Evolutionary conservation across 2,797 vertebrate genomes (phyloP).

Genomic region (Cryptoprocta ferox): DNA sequence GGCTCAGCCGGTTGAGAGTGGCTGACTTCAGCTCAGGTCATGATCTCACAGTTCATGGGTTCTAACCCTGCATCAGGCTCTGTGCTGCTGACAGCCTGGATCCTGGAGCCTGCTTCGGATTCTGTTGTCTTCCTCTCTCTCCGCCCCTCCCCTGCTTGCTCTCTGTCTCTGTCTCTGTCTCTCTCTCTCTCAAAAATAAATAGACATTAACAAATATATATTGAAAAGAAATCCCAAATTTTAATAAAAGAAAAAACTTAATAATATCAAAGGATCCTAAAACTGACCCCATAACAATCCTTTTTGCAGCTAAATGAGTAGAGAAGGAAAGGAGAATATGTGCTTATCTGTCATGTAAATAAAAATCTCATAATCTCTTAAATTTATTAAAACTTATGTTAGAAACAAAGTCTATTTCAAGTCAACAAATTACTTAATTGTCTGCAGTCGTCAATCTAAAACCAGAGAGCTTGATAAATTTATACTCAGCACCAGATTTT

Average conservation of each 20-base stretch:
- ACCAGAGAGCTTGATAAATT: conserved; percentile 16
- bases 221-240: conserved; percentile 22
- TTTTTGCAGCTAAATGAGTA: conserved; percentile 3
- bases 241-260: conserved; percentile 21
- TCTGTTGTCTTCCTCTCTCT: too few relatives aligned
- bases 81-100: too few relatives aligned
- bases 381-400: conserved; percentile 36
- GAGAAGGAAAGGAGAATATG: neutral
- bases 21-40: too few relatives aligned
- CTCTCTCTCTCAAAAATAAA: too few relatives aligned
- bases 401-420: conserved; percentile 32
- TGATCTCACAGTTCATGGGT: too few relatives aligned
- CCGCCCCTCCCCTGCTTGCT: too few relatives aligned
- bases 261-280: conserved; percentile 21
- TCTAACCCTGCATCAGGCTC: too few relatives aligned
- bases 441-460: neutral
- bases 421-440: conserved; percentile 38
- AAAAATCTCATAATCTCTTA: conserved; percentile 18
- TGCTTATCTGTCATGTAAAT: neutral
- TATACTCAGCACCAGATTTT: conserved; percentile 4
- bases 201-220: too few relatives aligned
- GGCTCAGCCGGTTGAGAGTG: too few relatives aligned
- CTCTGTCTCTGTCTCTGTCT: too few relatives aligned
- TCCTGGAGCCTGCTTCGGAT: too few relatives aligned
- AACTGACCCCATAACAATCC: neutral